Base-by-base conservation (phyloP, 2,888 invertebrate species). In the Neoascia interrupta region DNA sequence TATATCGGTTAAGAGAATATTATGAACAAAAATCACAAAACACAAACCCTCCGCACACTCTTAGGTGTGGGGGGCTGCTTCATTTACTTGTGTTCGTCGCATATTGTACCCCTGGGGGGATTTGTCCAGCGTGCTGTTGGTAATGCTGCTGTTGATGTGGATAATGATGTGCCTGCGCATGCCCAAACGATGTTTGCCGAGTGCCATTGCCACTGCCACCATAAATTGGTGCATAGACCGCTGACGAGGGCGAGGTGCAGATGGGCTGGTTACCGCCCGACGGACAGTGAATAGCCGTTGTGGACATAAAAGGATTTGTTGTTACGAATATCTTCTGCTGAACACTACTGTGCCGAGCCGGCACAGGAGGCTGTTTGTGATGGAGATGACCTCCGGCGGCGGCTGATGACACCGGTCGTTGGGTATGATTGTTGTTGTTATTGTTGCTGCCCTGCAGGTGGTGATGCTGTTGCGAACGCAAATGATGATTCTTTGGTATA, bases 291-390 rank as follows among this genome's bases (percentile, higher is more conserved):
- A 88, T 85, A 15, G 88, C 85, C 10, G 88, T 88, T 21, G 88
- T 87, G 74, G 88, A 88, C 82, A 89, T 87, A 74, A 89, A 88
- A 60, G 89, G 89, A 86, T 88, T 88, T 73, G 88, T 88, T n/a
- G 89, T 87, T 53, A 88, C 88, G 83, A 88, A 86, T 81, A 88
- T 88, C 83, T 88, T 88, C 82, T 88, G 88, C 79, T 88, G 88
- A 53, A 86, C 87, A 82, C 87, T 88, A 54, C 88, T 86, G 82
- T 88, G 88, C 8, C 87, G 86, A 54, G 87, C 84, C 23, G 87
- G 87, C 72, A 87, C 84, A 5, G 87, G 88, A 28, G 87, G 87
- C 68, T 87, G 87, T 6, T 86, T 85, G 13, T 84, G 82, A 34
- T 83, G 82, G 13, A 49, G 64, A 31, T 79, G 81, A 28, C 81